Conservation (phyloP, 2,797 vertebrate species). For the Spinibarbus caldwelli region DNA sequence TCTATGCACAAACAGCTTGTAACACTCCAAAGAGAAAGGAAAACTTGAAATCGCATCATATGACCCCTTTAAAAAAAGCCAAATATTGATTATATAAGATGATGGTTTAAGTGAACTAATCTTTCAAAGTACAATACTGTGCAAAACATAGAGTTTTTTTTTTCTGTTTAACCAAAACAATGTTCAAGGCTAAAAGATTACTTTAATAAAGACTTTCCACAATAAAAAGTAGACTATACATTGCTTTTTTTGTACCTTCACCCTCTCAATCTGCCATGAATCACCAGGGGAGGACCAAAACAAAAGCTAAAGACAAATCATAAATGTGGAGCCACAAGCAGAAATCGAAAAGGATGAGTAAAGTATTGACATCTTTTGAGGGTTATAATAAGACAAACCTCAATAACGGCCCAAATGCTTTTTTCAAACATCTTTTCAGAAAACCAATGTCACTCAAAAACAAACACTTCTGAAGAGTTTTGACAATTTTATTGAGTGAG, state of each 20-base stretch:
- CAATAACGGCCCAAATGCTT: background rate
- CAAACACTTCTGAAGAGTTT: too few species aligned
- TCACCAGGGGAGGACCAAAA: conserved; percentile 50
- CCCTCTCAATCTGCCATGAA: conserved; percentile 37
- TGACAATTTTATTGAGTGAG: too few species aligned
- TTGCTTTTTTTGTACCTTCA: conserved; percentile 16
- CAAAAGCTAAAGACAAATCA: conserved; percentile 48
- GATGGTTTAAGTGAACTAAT: background rate
- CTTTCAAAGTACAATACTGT: background rate
- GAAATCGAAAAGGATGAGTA: conserved; percentile 45
- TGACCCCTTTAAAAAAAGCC: too few species aligned
- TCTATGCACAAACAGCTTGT: too few species aligned
- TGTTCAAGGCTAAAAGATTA: conserved; percentile 19
- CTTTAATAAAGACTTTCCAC: conserved; percentile 45
- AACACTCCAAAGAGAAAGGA: too few species aligned
- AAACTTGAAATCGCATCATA: too few species aligned
- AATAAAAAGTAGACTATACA: conserved; percentile 15
- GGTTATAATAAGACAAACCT: conserved; percentile 11
- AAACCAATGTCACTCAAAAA: conserved; percentile 12
- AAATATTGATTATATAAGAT: background rate
- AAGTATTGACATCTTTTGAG: conserved; percentile 39
- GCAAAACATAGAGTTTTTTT: background rate
- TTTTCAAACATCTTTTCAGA: conserved; percentile 40
- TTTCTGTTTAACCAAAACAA: conserved; percentile 24
- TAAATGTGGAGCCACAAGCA: conserved; percentile 34